These are phyloP conservation scores for Eucera pruinosa DNA, from an alignment of 2,888 invertebrate genomes.

Conservation along the genomic window DNA sequence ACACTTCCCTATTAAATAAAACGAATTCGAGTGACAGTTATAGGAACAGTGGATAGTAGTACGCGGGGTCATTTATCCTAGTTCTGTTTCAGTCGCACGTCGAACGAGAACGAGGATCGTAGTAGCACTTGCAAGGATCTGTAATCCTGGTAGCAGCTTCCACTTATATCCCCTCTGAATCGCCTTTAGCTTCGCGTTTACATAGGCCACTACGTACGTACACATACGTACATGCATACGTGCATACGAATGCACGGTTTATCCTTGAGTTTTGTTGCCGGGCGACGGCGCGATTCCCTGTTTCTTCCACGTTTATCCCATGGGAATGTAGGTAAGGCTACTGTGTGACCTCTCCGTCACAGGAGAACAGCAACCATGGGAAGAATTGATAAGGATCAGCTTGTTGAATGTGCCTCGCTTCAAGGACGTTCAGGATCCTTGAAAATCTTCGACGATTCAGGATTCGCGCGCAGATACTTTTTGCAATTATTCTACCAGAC, in stretches of 20 bases:
- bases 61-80: no score
- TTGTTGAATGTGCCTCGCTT: slow-evolving; percentile 47
- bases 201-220: no score
- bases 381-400: slow-evolving; percentile 51
- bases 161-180: slow-evolving; percentile 82
- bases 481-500: no score
- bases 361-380: slow-evolving; percentile 79
- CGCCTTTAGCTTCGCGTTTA: slow-evolving; percentile 72
- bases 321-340: slow-evolving; percentile 83
- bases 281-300: slow-evolving; percentile 37
- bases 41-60: no score
- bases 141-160: slow-evolving; percentile 77
- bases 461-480: no score
- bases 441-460: no score
- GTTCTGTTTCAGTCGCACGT: no score
- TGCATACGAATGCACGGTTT: slow-evolving; percentile 27
- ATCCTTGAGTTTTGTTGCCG: slow-evolving; percentile 36
- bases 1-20: no score
- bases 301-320: no score
- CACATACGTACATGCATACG: slow-evolving; percentile 2
- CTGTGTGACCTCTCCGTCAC: slow-evolving; percentile 83
- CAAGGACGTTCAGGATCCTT: slow-evolving; percentile 1
- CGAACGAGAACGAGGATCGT: no score
- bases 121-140: slow-evolving; percentile 66
- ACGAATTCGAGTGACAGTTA: no score